Evolutionary conservation across 2,113 vertebrate genomes (phyloP), one percentile per base, ranked within the genome.

Genomic region (Falco punctatus): DNA sequence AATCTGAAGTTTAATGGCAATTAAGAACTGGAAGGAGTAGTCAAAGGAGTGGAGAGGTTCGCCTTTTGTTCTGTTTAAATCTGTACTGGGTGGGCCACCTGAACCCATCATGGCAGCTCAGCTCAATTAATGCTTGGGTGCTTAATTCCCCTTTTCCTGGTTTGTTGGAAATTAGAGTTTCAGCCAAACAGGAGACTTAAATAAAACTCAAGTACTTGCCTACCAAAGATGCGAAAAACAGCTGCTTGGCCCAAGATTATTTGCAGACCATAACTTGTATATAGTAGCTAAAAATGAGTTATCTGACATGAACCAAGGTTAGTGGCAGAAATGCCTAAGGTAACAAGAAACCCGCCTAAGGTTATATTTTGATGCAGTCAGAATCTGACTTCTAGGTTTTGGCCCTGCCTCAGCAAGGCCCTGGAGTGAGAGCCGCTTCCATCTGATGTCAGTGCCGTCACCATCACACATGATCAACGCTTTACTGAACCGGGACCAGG

Each of bases 341-440:
- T 11, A 27, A 67, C 3, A 46, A 28, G 65, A 85, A 85, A 73
- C 27, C 26, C 3, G 5, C 54, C 40, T 77, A 18, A 48, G 40
- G 49, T 1, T 75, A 15, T 28, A 27, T 32, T 49, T 73, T n/a
- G 27, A 40, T 28, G 40, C 26, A 42, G 15, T 42, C 59, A 81
- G 52, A 84, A 81, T 51, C 5, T 1, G 3, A 44, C 42, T 28
- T 27, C 77, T 44, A 46, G 7, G 7, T 86, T 57, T 30, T 35
- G 55, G 40, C 0, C 0, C 54, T 65, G 90, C 59, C 59, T 93
- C 46, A 91, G 81, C 57, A 49, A 58, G 61, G 40, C 58, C 15
- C 23, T 26, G 57, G 70, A 87, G 54, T 0, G 0, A 59, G 26
- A 90, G 54, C 8, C 0, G 7, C 42, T 46, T 66, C 61, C 82